phyloP scores from a whole-genome alignment of 2,113 vertebrate species.

The Corythaixoides concolor region DNA sequence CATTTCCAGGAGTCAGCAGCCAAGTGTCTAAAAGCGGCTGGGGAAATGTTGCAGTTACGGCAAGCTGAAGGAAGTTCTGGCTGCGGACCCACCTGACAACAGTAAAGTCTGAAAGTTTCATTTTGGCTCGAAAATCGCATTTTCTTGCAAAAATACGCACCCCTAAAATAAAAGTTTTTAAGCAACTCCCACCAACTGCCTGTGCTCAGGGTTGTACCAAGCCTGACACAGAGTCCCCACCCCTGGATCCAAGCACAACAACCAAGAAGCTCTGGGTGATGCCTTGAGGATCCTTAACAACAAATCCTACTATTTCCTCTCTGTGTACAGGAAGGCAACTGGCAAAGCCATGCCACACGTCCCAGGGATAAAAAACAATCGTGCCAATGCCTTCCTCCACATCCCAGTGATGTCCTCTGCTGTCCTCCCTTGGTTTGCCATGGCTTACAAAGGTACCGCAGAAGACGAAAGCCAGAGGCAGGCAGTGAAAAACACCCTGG shows the following conservation, averaged over 20 bases:
- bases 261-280: not conserved
- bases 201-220: not conserved
- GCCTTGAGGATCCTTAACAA: not conserved
- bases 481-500: not conserved
- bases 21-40: not conserved
- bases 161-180: not conserved
- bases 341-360: not conserved
- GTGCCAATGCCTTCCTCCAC: not conserved
- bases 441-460: fast-evolving
- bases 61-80: not conserved
- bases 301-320: not conserved
- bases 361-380: fast-evolving
- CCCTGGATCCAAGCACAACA: too few relatives aligned
- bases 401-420: not conserved
- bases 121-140: not conserved
- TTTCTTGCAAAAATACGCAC: not conserved
- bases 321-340: not conserved
- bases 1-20: not conserved
- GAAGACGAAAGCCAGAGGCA: not conserved
- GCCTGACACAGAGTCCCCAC: fast-evolving
- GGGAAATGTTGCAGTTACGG: not conserved
- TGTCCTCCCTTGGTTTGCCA: not conserved
- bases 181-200: not conserved
- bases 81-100: not conserved
- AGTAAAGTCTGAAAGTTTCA: not conserved